These are phyloP conservation scores for Rhinichthys osculus DNA, from an alignment of 2,797 vertebrate species.

Conservation along the genomic window DNA sequence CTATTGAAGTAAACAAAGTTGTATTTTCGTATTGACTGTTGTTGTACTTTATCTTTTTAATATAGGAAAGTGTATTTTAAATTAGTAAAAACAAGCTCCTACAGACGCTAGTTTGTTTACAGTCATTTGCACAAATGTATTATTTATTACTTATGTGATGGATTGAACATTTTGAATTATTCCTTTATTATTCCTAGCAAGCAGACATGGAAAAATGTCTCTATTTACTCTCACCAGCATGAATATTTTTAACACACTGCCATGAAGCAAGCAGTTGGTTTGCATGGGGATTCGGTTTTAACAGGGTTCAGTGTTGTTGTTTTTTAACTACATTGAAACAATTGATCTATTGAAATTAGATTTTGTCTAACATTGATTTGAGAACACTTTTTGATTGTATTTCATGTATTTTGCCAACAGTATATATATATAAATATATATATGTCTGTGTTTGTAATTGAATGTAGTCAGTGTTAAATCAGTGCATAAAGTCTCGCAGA, in stretches of 20 bases:
- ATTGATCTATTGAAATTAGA: background rate
- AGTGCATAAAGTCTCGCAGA: conserved; percentile 27
- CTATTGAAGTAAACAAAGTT: conserved; percentile 13
- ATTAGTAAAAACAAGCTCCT: conserved; percentile 23
- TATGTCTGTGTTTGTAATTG: conserved; percentile 19
- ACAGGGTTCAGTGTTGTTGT: conserved; percentile 3
- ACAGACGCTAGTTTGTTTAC: conserved; percentile 24
- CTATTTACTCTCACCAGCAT: background rate
- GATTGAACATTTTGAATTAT: conserved; percentile 26
- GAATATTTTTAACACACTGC: conserved; percentile 26
- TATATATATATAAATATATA: background rate
- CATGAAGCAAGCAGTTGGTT: conserved; percentile 16
- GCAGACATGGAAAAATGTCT: background rate
- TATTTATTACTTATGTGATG: conserved; percentile 25
- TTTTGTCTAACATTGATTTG: conserved; percentile 7
- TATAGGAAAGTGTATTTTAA: conserved; percentile 37
- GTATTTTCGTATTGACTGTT: background rate
- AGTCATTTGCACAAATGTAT: conserved; percentile 34
- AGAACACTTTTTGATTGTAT: conserved; percentile 24
- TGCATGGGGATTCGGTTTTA: conserved; percentile 22
- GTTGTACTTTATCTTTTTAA: conserved; percentile 30
- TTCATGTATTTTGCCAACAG: conserved; percentile 33
- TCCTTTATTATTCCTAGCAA: background rate
- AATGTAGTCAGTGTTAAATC: conserved; percentile 33
- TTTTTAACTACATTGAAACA: background rate